phyloP scores from a whole-genome alignment of 1,140 invertebrate genomes.

The Linepithema humile region DNA sequence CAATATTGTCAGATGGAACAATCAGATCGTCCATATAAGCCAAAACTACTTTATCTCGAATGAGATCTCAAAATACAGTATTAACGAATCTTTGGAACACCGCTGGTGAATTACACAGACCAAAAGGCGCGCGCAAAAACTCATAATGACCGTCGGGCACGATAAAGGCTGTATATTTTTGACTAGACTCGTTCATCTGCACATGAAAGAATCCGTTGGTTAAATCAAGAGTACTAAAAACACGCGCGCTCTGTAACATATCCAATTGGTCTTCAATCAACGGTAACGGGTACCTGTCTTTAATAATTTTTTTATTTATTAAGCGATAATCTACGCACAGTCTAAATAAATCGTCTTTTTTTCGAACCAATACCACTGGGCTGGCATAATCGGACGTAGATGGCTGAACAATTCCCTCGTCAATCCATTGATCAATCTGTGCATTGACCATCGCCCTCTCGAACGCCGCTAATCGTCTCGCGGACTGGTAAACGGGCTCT shows the following conservation, averaged over 20 bases:
- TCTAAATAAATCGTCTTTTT: conserved; percentile 81
- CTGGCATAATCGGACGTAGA: conserved; percentile 81
- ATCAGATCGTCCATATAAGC: background rate
- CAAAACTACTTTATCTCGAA: background rate
- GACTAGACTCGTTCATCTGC: background rate
- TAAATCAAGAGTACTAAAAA: conserved; percentile 72
- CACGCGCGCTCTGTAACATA: conserved; percentile 1
- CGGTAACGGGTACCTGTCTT: conserved; percentile 83
- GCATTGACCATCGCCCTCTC: conserved; percentile 61
- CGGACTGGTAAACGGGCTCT: conserved; percentile 23
- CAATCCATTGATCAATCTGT: conserved; percentile 61
- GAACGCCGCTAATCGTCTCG: conserved; percentile 28
- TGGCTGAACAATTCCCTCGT: conserved; percentile 64
- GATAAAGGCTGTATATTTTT: background rate
- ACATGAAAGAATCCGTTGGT: background rate
- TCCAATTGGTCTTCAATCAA: too few species aligned
- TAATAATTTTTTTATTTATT: conserved; percentile 71
- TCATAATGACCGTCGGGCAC: background rate
- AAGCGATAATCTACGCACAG: conserved; percentile 77
- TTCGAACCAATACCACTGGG: conserved; percentile 82
- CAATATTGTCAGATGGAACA: background rate
- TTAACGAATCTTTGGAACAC: background rate
- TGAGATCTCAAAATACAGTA: background rate
- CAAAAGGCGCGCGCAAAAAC: background rate
- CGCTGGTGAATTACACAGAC: background rate